These are phyloP conservation scores for Xylocopa sonorina DNA, from an alignment of 1,140 invertebrate genomes.

Conservation along the genomic window DNA sequence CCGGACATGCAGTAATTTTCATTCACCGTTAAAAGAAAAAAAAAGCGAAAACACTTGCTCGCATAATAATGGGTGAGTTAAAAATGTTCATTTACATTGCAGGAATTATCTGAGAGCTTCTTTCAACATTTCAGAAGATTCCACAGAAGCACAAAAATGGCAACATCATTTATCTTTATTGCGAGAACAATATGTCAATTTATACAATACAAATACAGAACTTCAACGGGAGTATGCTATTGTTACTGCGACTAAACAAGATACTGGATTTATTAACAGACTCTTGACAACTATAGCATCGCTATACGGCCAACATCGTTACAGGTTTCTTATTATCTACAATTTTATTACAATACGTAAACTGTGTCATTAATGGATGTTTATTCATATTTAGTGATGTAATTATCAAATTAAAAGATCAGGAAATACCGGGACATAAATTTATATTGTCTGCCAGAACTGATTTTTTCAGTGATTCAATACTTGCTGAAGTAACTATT, in stretches of 20 bases:
- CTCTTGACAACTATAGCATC: slow-evolving; percentile 91
- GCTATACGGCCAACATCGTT: slow-evolving; percentile 90
- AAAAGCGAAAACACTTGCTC: slow-evolving; percentile 14
- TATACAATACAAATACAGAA: slow-evolving; percentile 91
- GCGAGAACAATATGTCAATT: slow-evolving; percentile 94
- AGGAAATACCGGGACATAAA: slow-evolving; percentile 91
- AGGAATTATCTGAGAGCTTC: not conserved
- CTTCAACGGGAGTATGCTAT: slow-evolving; percentile 92
- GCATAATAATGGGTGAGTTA: slow-evolving; percentile 55
- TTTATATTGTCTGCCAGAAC: slow-evolving; percentile 95
- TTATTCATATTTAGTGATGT: slow-evolving; percentile 85
- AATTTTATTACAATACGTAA: not conserved
- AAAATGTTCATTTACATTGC: not conserved
- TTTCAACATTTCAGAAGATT: slow-evolving; percentile 69
- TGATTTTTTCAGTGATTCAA: slow-evolving; percentile 89
- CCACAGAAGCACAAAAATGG: slow-evolving; percentile 85
- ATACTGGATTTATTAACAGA: slow-evolving; percentile 90
- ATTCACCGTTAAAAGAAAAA: not conserved
- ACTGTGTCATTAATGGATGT: slow-evolving; percentile 4
- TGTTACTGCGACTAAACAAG: slow-evolving; percentile 84
- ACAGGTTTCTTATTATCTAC: slow-evolving; percentile 82
- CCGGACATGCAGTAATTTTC: slow-evolving; percentile 37
- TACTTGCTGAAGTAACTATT: slow-evolving; percentile 85
- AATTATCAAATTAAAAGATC: slow-evolving; percentile 87
- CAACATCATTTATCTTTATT: slow-evolving; percentile 93